These are phyloP conservation scores for Lophochroa leadbeateri DNA, from an alignment of 2,113 vertebrate species.

Conservation along the genomic window DNA sequence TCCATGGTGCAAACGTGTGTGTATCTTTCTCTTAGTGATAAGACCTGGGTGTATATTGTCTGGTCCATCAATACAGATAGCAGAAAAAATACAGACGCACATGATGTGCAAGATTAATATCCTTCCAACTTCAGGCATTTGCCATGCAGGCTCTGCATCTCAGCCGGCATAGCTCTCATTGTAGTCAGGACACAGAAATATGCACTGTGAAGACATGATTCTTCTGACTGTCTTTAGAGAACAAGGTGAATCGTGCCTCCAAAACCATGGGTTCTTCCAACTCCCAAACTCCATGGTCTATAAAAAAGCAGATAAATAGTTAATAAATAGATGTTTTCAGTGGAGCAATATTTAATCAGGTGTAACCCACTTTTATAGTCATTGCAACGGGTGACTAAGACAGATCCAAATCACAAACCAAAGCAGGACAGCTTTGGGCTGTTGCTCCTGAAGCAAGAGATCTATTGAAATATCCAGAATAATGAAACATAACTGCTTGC, in stretches of 20 bases:
- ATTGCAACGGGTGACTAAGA: not conserved
- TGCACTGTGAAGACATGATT: not conserved
- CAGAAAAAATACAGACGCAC: not conserved
- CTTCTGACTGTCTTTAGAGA: not conserved
- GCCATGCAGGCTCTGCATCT: not conserved
- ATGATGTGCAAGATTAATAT: not conserved
- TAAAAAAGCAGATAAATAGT: not conserved
- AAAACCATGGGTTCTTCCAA: not conserved
- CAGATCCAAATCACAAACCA: not conserved
- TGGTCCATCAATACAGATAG: not conserved
- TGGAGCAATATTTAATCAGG: not conserved
- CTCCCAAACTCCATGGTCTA: fast-evolving
- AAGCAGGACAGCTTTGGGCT: not conserved
- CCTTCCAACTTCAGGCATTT: not conserved
- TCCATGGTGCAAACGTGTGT: fast-evolving
- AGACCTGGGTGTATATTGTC: not conserved
- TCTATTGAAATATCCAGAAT: not conserved
- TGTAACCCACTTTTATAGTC: not conserved
- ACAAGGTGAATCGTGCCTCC: not conserved
- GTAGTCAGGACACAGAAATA: not conserved
- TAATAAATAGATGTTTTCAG: not conserved
- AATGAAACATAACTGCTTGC: not conserved
- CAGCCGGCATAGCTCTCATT: not conserved
- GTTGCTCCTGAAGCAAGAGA: not conserved
- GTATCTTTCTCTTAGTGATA: not conserved